Percentiles rank a stretch among this genome's conserved stretches.
Conservation (phyloP, 2,797 vertebrate species). For the Peromyscus eremicus region DNA sequence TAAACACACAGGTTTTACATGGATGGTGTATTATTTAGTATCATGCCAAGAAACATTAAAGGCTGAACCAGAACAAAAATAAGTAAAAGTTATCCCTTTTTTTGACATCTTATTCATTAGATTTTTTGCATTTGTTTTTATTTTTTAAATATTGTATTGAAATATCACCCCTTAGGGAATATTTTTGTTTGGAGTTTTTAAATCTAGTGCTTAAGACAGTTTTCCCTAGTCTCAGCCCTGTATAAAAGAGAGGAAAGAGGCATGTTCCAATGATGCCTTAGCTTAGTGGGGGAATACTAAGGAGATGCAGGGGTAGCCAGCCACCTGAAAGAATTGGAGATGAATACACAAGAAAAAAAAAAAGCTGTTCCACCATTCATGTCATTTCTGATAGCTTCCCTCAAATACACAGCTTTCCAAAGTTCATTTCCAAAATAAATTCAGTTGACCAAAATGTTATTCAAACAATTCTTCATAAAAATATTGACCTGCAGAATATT, state of each 20-base stretch:
- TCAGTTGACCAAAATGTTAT: conserved; percentile 19
- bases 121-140: not conserved
- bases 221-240: not conserved
- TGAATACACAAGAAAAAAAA: not conserved
- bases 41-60: not conserved
- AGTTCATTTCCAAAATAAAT: conserved; percentile 24
- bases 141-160: not conserved
- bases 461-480: conserved; percentile 35
- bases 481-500: not conserved
- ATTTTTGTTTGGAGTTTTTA: not conserved
- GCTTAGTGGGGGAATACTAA: not conserved
- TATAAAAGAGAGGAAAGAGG: not conserved
- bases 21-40: not conserved
- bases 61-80: not conserved
- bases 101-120: not conserved
- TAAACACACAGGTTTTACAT: not conserved
- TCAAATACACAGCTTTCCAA: conserved; percentile 14
- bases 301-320: not conserved
- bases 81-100: not conserved
- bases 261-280: not conserved
- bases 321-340: not conserved
- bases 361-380: not conserved
- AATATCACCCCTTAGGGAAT: not conserved
- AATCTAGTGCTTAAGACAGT: not conserved
- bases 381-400: not conserved